Conservation (phyloP, 30 jellyfish, hydroid and myxozoan genomes). For the Turritopsis dohrnii region DNA sequence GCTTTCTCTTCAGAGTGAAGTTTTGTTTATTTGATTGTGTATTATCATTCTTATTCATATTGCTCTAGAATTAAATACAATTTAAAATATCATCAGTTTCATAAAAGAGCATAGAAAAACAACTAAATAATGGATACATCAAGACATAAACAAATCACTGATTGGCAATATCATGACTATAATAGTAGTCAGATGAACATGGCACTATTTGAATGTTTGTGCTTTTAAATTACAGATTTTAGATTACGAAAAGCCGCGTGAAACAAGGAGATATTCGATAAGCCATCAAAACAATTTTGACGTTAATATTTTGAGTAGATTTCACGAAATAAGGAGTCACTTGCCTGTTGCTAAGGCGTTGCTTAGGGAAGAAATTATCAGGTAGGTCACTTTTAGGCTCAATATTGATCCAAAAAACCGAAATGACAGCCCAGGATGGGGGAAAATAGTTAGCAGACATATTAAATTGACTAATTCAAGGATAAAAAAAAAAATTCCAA, state of each 20-base stretch:
- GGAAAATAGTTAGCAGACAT: background rate
- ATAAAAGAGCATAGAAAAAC: too few relatives aligned
- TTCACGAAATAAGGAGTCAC: background rate
- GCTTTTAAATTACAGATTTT: background rate
- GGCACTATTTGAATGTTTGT: background rate
- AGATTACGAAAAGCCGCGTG: background rate
- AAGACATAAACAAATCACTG: too few relatives aligned
- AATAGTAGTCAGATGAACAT: background rate
- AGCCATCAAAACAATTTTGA: background rate
- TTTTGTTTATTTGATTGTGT: background rate
- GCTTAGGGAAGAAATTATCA: background rate
- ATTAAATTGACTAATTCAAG: background rate
- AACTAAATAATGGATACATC: too few relatives aligned
- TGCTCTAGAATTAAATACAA: background rate
- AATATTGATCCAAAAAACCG: background rate
- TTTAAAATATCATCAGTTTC: background rate
- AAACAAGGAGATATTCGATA: background rate
- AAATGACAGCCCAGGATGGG: background rate
- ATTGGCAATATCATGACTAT: too few relatives aligned
- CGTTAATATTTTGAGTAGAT: background rate
- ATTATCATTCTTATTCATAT: background rate
- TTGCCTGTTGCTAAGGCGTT: background rate
- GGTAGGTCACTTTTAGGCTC: constrained; percentile 5
- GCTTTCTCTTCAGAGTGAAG: background rate
- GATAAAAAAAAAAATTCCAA: background rate